phyloP scores from a whole-genome alignment of 2,113 vertebrate species.

The Dermatemys mawii region DNA sequence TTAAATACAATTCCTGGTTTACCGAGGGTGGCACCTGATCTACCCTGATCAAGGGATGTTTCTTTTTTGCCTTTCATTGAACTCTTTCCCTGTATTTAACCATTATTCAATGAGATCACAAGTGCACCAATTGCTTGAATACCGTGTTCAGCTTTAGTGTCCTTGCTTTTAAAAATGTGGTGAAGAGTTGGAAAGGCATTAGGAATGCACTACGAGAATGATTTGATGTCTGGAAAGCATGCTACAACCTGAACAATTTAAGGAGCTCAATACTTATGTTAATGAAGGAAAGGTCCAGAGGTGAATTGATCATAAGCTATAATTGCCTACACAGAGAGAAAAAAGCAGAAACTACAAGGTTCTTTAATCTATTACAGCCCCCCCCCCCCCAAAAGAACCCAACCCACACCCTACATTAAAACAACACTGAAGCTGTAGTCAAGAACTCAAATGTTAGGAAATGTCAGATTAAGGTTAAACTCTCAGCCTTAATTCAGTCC shows the following conservation, averaged over 20 bases:
- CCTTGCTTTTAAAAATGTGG: background rate
- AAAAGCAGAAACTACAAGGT: background rate
- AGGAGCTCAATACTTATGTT: background rate
- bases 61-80: background rate
- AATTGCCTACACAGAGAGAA: background rate
- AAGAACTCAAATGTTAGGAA: background rate
- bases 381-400: no score
- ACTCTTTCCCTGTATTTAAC: background rate
- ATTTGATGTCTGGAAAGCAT: background rate
- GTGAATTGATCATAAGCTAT: background rate
- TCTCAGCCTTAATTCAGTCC: slow-evolving; percentile 4
- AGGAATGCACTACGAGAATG: background rate
- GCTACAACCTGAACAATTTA: background rate
- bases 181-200: background rate
- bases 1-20: background rate
- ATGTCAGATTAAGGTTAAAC: slow-evolving; percentile 11
- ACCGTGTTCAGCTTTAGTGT: background rate
- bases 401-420: no score
- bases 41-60: background rate
- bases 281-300: background rate
- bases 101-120: background rate
- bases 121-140: background rate
- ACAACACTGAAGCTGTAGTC: background rate
- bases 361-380: background rate
- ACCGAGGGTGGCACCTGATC: background rate